Percentiles rank a stretch among this genome's conserved stretches.
Conservation (phyloP, 92 coral and sea anemone species). For the Porites rus region DNA sequence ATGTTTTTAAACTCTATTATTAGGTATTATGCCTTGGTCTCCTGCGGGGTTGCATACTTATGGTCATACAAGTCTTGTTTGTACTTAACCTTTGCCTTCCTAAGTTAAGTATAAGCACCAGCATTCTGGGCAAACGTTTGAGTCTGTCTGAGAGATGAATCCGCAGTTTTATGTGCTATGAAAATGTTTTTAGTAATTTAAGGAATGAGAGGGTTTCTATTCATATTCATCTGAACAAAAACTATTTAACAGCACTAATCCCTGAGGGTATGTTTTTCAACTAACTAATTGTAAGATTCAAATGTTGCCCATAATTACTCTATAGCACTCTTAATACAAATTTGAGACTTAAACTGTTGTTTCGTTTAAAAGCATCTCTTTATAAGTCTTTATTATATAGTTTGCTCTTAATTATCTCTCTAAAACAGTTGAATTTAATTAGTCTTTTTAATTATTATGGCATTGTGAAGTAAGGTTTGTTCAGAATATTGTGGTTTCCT, state of each 20-base stretch:
- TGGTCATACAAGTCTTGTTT: not conserved
- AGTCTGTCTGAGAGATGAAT: too few relatives aligned
- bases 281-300: not conserved
- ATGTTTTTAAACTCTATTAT: not conserved
- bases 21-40: not conserved
- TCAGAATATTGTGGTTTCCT: slow-evolving; percentile 35
- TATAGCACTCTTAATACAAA: not conserved
- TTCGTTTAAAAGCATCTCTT: not conserved
- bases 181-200: too few relatives aligned
- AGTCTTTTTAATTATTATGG: not conserved
- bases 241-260: not conserved
- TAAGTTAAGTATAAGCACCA: too few relatives aligned
- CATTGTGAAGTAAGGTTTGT: slow-evolving; percentile 3
- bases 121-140: too few relatives aligned
- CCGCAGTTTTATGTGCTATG: not conserved
- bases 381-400: too few relatives aligned
- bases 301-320: not conserved
- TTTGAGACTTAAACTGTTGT: not conserved
- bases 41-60: not conserved
- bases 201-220: too few relatives aligned
- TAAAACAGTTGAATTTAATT: slow-evolving; percentile 23
- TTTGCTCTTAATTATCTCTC: not conserved
- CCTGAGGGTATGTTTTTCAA: not conserved
- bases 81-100: too few relatives aligned
- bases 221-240: not conserved